Evolutionary conservation across 2,888 invertebrate genomes (phyloP).

Genomic region (Thysanoteuthis rhombus): DNA sequence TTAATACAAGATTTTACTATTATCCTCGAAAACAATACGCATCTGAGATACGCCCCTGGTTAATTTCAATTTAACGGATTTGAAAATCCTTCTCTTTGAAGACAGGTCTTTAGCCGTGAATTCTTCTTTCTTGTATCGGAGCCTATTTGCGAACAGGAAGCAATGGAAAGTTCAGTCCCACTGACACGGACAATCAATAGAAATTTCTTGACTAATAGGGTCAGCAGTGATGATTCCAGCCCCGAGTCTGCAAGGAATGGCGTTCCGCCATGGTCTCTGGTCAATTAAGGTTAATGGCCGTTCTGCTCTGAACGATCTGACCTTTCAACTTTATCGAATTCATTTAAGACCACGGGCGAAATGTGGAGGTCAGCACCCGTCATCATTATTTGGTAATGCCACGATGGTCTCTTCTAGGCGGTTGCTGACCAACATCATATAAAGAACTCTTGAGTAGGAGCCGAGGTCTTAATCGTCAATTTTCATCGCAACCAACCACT

Average conservation of each 20-base stretch:
- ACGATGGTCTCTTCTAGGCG: neutral
- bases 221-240: neutral
- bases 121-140: neutral
- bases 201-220: neutral
- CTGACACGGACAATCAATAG: neutral
- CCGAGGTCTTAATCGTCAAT: neutral
- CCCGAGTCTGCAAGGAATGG: neutral
- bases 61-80: neutral
- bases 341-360: neutral
- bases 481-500: neutral
- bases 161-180: neutral
- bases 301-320: neutral
- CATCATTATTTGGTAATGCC: constrained; percentile 12
- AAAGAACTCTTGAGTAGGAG: neutral
- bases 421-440: neutral
- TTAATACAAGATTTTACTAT: neutral
- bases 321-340: neutral
- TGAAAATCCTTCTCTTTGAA: neutral
- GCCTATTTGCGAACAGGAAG: neutral
- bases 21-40: neutral
- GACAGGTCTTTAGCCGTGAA: neutral
- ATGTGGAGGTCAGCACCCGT: neutral
- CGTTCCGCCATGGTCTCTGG: neutral
- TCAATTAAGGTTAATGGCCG: neutral
- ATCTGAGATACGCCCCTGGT: neutral